Evolutionary conservation across 1,140 invertebrate species (phyloP).

Genomic region (Homalodisca vitripennis): DNA sequence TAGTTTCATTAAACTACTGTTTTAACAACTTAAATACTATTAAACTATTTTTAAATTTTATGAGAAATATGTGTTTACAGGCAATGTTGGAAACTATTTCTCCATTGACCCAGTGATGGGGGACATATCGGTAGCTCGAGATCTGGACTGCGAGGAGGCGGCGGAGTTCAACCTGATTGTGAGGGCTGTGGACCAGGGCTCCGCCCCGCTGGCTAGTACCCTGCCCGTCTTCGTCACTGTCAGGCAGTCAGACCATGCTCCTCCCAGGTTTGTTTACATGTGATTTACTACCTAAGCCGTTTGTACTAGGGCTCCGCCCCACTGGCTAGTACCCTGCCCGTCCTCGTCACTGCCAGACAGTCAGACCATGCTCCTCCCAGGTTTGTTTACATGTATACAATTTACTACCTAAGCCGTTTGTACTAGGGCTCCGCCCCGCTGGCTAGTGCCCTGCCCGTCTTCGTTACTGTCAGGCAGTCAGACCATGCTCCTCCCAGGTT

Average conservation of each 20-base stretch:
- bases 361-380: too few relatives aligned
- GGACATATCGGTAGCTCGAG: conserved; percentile 68
- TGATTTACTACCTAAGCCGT: too few relatives aligned
- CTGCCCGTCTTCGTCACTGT: conserved; percentile 83
- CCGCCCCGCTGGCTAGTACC: conserved; percentile 67
- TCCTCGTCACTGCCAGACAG: too few relatives aligned
- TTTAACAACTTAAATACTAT: too few relatives aligned
- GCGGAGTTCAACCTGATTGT: conserved; percentile 80
- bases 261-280: too few relatives aligned
- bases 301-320: too few relatives aligned
- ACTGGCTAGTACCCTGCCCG: too few relatives aligned
- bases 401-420: too few relatives aligned
- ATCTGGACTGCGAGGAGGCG: conserved; percentile 63
- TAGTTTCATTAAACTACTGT: too few relatives aligned
- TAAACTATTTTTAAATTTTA: too few relatives aligned
- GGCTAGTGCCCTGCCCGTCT: conserved; percentile 76
- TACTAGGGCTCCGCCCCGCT: conserved; percentile 77
- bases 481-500: conserved; percentile 81
- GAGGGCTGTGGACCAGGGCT: conserved; percentile 79
- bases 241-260: conserved; percentile 83
- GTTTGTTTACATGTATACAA: too few relatives aligned
- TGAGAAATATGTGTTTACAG: conserved; percentile 47
- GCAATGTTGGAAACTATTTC: conserved; percentile 85
- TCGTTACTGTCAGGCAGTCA: conserved; percentile 82
- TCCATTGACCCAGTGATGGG: conserved; percentile 74